phyloP scores from a whole-genome alignment of 2,888 invertebrate genomes.

The Alviniconcha strummeri region DNA sequence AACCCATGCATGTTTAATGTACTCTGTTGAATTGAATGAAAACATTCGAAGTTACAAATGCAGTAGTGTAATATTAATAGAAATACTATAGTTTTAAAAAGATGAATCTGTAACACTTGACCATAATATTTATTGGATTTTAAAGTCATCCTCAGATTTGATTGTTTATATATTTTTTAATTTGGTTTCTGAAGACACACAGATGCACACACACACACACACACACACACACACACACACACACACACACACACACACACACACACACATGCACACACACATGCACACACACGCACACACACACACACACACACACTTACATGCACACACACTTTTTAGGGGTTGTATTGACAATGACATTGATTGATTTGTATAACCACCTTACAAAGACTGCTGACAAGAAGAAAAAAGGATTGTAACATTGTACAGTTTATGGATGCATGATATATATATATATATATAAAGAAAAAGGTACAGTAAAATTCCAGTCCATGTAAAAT shows the following conservation, averaged over 20 bases:
- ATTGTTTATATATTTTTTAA: neutral
- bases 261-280: neutral
- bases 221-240: constrained; percentile 1
- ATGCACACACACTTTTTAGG: neutral
- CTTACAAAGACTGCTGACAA: no score
- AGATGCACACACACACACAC: neutral
- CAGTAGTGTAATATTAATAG: no score
- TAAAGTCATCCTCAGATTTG: neutral
- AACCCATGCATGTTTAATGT: no score
- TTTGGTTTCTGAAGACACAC: neutral
- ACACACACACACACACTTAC: neutral
- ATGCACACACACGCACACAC: neutral
- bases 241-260: no score
- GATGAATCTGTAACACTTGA: no score
- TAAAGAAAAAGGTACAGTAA: no score
- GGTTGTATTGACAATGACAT: neutral
- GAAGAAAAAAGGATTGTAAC: neutral
- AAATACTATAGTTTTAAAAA: no score
- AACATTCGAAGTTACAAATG: no score
- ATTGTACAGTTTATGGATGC: neutral
- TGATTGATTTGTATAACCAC: neutral
- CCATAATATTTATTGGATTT: no score
- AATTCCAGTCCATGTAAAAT: no score
- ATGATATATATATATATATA: neutral
- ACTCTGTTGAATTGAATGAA: no score